Conservation (phyloP, 2,888 invertebrate species). For the Hirtodrosophila duncani region DNA sequence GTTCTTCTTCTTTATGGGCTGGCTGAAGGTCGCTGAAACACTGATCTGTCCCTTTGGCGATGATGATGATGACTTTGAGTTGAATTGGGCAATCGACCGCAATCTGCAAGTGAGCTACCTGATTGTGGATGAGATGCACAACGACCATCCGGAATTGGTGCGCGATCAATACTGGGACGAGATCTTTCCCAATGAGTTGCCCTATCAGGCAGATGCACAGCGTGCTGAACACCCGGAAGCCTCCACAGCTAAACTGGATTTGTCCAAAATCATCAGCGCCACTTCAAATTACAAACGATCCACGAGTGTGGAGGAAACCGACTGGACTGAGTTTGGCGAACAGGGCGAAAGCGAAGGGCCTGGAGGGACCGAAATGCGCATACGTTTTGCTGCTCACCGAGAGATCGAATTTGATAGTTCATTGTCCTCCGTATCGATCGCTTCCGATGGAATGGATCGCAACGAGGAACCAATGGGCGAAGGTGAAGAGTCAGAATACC, state of each 20-base stretch:
- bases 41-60: constrained; percentile 94
- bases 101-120: constrained; percentile 89
- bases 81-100: constrained; percentile 78
- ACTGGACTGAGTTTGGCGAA: constrained; percentile 29
- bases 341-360: constrained; percentile 26
- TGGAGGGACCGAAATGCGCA: constrained; percentile 32
- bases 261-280: constrained; percentile 25
- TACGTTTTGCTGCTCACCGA: constrained; percentile 36
- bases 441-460: constrained; percentile 2
- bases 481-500: constrained; percentile 8
- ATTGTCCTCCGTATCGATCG: constrained; percentile 18
- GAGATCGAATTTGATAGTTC: constrained; percentile 38
- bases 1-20: constrained; percentile 92
- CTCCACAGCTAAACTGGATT: constrained; percentile 88
- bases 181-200: constrained; percentile 88
- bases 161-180: constrained; percentile 95
- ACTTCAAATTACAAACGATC: background rate
- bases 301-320: constrained; percentile 8
- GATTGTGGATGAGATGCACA: constrained; percentile 96
- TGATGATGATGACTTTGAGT: constrained; percentile 92
- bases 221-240: constrained; percentile 90
- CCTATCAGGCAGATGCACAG: constrained; percentile 86
- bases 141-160: constrained; percentile 91
- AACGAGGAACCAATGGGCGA: constrained; percentile 1
- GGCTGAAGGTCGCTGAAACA: constrained; percentile 93